Evolutionary conservation across 2,888 invertebrate genomes (phyloP).

Genomic region (Himalopsyche tibetana): DNA sequence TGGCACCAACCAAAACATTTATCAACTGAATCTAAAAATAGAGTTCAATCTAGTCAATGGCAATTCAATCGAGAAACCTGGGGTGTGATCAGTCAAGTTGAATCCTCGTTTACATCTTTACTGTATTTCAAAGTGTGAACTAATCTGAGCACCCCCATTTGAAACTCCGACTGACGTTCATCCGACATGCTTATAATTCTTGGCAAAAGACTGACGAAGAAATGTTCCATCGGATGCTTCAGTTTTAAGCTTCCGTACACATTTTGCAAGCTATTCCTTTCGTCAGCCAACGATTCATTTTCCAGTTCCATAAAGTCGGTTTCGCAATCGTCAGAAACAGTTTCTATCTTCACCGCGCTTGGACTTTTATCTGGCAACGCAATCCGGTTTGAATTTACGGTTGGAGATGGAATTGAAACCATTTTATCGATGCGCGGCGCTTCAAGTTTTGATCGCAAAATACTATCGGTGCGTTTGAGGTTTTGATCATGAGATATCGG

Average conservation of each 20-base stretch:
- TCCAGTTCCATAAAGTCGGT: not conserved
- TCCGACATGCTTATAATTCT: not conserved
- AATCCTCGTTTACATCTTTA: not conserved
- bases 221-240: conserved; percentile 1
- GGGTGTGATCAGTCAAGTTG: too few relatives aligned
- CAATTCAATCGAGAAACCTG: too few relatives aligned
- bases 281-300: too few relatives aligned
- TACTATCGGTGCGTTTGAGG: not conserved
- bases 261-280: too few relatives aligned
- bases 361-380: not conserved
- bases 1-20: too few relatives aligned
- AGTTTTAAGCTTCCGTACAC: not conserved
- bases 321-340: not conserved
- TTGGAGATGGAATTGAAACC: not conserved
- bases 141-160: not conserved
- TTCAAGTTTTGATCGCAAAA: not conserved
- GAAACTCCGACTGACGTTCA: not conserved
- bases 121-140: conserved; percentile 7
- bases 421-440: not conserved
- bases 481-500: not conserved
- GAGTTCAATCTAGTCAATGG: too few relatives aligned
- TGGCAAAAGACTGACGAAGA: not conserved
- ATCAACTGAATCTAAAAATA: too few relatives aligned
- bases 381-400: not conserved
- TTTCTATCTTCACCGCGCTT: not conserved